These are phyloP conservation scores for Varanus komodoensis DNA, from an alignment of 2,113 vertebrate genomes.

Conservation along the genomic window DNA sequence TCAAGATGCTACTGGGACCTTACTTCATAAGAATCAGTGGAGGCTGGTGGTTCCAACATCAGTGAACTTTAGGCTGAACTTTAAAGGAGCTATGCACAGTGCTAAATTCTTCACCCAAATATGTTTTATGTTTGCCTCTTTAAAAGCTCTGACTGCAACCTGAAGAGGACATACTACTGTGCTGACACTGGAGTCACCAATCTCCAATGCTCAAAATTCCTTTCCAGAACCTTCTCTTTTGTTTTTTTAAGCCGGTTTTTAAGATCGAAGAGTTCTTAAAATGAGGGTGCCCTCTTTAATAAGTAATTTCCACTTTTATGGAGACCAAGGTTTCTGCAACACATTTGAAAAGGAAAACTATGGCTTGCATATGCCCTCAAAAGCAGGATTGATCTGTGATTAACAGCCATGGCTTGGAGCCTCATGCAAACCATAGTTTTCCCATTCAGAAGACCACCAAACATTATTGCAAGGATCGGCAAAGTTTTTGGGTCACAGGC, in stretches of 20 bases:
- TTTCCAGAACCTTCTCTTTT: conserved; percentile 10
- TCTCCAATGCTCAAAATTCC: background rate
- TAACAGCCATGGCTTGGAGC: background rate
- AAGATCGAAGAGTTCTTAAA: background rate
- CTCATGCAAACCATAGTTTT: background rate
- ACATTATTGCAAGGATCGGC: background rate
- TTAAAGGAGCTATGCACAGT: no score
- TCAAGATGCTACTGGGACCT: background rate
- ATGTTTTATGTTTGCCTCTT: no score
- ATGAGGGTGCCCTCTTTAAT: background rate
- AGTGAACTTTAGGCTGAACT: no score
- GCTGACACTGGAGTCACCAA: no score
- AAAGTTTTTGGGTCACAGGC: background rate
- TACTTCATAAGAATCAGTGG: background rate
- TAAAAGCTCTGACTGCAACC: no score
- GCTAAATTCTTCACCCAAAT: no score
- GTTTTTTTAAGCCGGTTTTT: no score
- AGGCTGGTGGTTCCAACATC: no score
- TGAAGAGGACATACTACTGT: no score
- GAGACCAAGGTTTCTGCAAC: background rate
- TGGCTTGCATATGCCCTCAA: background rate
- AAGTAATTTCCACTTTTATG: background rate
- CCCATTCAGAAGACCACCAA: background rate
- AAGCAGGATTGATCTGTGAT: background rate
- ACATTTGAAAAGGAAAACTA: background rate